These are phyloP conservation scores for Barbus barbus DNA, from an alignment of 2,113 vertebrate species.

Conservation along the genomic window DNA sequence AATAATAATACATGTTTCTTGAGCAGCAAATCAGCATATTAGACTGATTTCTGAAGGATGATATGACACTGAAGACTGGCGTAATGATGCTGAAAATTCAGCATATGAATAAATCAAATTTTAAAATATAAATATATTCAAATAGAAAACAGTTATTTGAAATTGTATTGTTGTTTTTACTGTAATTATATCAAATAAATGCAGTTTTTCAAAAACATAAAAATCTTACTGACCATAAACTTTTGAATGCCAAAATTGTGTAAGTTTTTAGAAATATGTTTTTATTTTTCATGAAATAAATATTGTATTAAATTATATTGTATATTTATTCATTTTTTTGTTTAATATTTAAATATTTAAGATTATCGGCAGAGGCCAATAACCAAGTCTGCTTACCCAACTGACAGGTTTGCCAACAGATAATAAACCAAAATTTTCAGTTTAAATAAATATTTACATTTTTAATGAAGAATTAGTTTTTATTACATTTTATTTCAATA, in stretches of 20 bases:
- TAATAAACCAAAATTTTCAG: neutral
- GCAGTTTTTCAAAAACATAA: no score
- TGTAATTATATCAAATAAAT: no score
- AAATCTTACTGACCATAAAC: no score
- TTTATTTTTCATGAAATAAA: no score
- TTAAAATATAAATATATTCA: no score
- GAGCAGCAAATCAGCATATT: neutral
- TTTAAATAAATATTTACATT: neutral
- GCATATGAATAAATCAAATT: neutral
- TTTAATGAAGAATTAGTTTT: neutral
- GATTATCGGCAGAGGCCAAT: neutral
- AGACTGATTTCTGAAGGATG: neutral
- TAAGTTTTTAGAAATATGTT: no score
- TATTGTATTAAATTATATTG: neutral
- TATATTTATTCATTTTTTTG: neutral
- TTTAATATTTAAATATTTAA: neutral
- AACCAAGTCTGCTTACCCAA: neutral
- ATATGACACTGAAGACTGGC: neutral
- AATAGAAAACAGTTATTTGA: no score
- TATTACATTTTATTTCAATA: neutral
- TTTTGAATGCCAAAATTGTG: no score
- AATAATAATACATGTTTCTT: neutral
- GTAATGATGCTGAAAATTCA: neutral
- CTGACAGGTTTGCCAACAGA: neutral
- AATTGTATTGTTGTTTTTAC: no score